Percentiles rank a stretch among this genome's conserved stretches.
phyloP scores from a whole-genome alignment of 2,888 invertebrate species.

The Drosophila anomalata region DNA sequence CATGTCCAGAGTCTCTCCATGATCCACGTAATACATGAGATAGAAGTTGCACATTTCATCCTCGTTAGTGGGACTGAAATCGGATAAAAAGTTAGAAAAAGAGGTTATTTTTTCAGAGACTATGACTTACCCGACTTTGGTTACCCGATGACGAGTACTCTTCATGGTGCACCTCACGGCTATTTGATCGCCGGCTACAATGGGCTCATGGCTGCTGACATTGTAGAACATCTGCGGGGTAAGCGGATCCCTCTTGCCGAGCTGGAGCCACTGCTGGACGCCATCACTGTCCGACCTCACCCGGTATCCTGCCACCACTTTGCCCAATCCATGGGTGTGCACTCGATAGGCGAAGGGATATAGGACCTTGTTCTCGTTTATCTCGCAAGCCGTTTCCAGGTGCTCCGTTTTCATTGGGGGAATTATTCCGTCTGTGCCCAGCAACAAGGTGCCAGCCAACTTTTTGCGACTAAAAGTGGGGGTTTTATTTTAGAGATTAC shows the following conservation, averaged over 20 bases:
- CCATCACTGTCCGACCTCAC: slow-evolving; percentile 86
- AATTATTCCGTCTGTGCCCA: slow-evolving; percentile 94
- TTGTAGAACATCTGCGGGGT: slow-evolving; percentile 98
- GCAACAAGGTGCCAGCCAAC: slow-evolving; percentile 94
- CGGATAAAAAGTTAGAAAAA: not conserved
- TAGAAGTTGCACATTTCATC: slow-evolving; percentile 99
- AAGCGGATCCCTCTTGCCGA: slow-evolving; percentile 94
- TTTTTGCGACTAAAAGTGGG: slow-evolving; percentile 89
- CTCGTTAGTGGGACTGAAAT: slow-evolving; percentile 89
- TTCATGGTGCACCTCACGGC: slow-evolving; percentile 97
- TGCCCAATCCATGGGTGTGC: slow-evolving; percentile 96
- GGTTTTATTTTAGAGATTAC: not conserved
- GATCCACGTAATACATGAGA: slow-evolving; percentile 95
- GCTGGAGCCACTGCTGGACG: slow-evolving; percentile 90
- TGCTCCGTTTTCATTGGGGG: slow-evolving; percentile 88
- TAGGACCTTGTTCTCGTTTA: slow-evolving; percentile 91
- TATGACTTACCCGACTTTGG: slow-evolving; percentile 89
- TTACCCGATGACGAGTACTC: slow-evolving; percentile 87
- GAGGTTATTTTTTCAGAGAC: not conserved
- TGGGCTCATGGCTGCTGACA: slow-evolving; percentile 87
- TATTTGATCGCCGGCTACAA: slow-evolving; percentile 89
- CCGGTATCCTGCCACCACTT: slow-evolving; percentile 92
- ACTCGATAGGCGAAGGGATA: slow-evolving; percentile 98
- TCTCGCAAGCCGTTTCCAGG: slow-evolving; percentile 95
- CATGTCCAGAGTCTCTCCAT: slow-evolving; percentile 89